Evolutionary conservation across 2,888 invertebrate genomes (phyloP), one percentile per base, ranked within the genome.

Genomic region (Tupiocoris notatus): DNA sequence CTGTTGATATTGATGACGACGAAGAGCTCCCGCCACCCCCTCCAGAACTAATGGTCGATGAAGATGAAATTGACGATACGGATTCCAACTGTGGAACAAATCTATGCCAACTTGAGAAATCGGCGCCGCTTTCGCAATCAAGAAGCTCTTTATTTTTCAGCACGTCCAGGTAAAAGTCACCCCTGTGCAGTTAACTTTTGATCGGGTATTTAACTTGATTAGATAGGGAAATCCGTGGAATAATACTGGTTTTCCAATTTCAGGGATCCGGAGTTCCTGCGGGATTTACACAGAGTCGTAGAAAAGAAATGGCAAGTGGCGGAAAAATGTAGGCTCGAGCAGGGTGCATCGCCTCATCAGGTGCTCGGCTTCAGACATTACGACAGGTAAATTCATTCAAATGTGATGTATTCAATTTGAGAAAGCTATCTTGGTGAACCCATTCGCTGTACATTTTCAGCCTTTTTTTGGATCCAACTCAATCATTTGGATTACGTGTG

Each of bases 291-390:
- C 82, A 87, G 95, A 70, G 95, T 96, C 0, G 95, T 96, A 93
- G 88, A 93, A 80, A 95, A 77, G 93, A 94, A 82, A 94, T 93
- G 93, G 93, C 93, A 94, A 82, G 94, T 95, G 0, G 95, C 95
- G 1, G 95, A 96, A 82, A 95, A 95, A 83, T 94, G 95, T 82
- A 93, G 94, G 84, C 85, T 92, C 22, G 95, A 95, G 83, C 90
- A 91, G 16, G 89, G 91, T n/a, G 93, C 94, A 0, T 93, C 93
- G 57, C 95, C 95, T 0, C 94, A 95, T 82, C 94, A 95, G 83
- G 95, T 96, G 1, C 87, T 96, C 6, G 95, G 95, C 0, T 95
- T 96, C 23, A 73, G 78, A 68, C 76, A 78, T 64, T 78, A 78
- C 56, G 78, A 78, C 65, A 74, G 73, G 73, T 73, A 59, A n/a